These are phyloP conservation scores for Naja naja DNA, from an alignment of 2,113 vertebrate species.

Conservation along the genomic window DNA sequence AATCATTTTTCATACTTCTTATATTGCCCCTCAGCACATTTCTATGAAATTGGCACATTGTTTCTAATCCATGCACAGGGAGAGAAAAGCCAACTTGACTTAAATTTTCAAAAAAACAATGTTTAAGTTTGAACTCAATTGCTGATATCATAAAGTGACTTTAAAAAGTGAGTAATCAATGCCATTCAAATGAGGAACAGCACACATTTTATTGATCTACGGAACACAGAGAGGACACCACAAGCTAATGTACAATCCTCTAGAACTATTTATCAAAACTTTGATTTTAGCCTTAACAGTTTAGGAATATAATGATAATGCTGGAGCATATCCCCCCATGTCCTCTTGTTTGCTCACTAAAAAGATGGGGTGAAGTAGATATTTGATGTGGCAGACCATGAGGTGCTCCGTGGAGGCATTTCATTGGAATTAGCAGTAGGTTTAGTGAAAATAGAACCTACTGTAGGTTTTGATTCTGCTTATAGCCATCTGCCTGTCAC, in stretches of 20 bases:
- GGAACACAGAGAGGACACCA: not conserved
- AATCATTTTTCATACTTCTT: not conserved
- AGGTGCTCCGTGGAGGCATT: not conserved
- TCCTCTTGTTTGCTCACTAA: not conserved
- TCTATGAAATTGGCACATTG: not conserved
- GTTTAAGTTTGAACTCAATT: not conserved
- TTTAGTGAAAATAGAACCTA: not conserved
- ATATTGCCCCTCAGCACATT: rapidly evolving
- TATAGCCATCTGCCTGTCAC: not conserved
- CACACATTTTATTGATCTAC: not conserved
- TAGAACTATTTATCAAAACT: not conserved
- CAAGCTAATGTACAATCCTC: rapidly evolving
- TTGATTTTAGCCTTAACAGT: not conserved
- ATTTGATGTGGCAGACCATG: not conserved
- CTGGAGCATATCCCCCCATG: not conserved
- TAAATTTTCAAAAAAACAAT: rapidly evolving
- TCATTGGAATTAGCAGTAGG: not conserved
- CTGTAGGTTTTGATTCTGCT: not conserved
- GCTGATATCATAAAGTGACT: not conserved
- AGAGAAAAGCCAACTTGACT: not conserved
- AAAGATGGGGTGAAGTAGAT: not conserved
- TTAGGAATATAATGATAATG: not conserved
- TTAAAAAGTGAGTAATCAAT: not conserved
- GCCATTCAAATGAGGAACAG: not conserved
- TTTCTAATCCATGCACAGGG: too few relatives aligned